phyloP scores from a whole-genome alignment of 1,140 invertebrate species.

The Drosophila lacteicornis region DNA sequence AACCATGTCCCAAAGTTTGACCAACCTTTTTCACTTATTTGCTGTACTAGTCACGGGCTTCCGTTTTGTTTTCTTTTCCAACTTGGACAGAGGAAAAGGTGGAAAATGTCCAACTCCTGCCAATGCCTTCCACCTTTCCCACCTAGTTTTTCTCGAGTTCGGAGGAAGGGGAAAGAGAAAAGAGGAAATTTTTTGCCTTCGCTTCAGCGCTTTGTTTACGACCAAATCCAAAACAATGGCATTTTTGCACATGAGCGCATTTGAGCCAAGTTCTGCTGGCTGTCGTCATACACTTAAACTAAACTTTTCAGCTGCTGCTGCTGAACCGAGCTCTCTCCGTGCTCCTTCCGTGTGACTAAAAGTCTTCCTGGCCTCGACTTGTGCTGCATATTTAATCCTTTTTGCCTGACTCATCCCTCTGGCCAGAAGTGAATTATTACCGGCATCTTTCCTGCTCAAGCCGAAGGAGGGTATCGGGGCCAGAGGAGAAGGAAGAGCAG shows the following conservation, averaged over 20 bases:
- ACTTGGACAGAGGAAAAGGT: constrained; percentile 3
- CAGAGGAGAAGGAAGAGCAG: background rate
- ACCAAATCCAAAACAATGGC: constrained; percentile 76
- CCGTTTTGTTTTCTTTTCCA: constrained; percentile 18
- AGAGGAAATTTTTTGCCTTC: constrained; percentile 33
- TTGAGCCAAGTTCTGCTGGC: constrained; percentile 53
- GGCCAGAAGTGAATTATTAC: constrained; percentile 74
- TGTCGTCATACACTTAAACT: constrained; percentile 47
- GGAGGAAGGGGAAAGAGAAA: background rate
- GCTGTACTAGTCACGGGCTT: constrained; percentile 27
- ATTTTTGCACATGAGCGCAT: constrained; percentile 78
- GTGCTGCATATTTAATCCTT: constrained; percentile 75
- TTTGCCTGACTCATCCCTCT: constrained; percentile 10
- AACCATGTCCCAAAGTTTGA: constrained; percentile 16
- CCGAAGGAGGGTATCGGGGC: constrained; percentile 13
- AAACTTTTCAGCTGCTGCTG: constrained; percentile 45
- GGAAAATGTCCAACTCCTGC: constrained; percentile 21
- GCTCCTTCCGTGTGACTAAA: constrained; percentile 49
- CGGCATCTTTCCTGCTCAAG: constrained; percentile 52
- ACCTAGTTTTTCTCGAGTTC: constrained; percentile 50
- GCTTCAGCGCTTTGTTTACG: constrained; percentile 71
- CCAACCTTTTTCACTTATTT: constrained; percentile 42
- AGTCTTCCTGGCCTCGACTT: constrained; percentile 45
- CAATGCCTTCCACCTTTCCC: constrained; percentile 51
- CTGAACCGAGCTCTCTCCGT: constrained; percentile 6